A percentile compares a stretch with the other conserved stretches of the same genome.
These are phyloP conservation scores for Mythimna albipuncta DNA, from an alignment of 2,888 invertebrate genomes.

Conservation along the genomic window DNA sequence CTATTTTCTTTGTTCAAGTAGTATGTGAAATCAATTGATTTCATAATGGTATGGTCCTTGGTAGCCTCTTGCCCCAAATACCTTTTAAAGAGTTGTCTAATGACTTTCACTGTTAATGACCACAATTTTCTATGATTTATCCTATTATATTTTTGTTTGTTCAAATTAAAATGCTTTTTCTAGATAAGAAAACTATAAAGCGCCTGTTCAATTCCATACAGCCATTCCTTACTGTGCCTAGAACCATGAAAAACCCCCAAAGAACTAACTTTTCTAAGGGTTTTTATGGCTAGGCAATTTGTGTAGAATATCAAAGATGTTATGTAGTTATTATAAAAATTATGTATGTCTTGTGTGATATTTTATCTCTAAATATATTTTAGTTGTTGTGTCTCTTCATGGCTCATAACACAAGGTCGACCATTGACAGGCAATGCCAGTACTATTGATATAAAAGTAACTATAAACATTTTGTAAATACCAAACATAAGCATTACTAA, in stretches of 20 bases:
- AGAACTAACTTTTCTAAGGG: neutral
- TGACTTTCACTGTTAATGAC: conserved; percentile 48
- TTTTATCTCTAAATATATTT: conserved; percentile 9
- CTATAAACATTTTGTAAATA: neutral
- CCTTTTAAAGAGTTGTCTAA: neutral
- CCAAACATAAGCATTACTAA: neutral
- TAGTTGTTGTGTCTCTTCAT: neutral
- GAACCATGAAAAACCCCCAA: neutral
- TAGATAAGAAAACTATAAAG: neutral
- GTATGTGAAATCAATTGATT: conserved; percentile 42
- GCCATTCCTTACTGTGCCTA: neutral
- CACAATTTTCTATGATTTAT: conserved; percentile 6
- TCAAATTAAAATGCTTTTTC: no score
- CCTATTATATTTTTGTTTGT: neutral
- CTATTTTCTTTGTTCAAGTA: conserved; percentile 80
- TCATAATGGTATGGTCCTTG: conserved; percentile 25
- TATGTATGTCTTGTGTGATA: neutral
- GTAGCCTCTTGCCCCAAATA: conserved; percentile 25
- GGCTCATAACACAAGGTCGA: conserved; percentile 25
- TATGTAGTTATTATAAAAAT: no score
- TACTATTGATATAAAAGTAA: conserved; percentile 6
- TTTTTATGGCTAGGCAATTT: neutral
- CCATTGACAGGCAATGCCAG: conserved; percentile 8
- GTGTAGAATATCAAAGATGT: neutral
- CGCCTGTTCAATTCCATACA: neutral